These are phyloP conservation scores for Punctoribates punctum DNA, from an alignment of 2,888 invertebrate genomes.

Conservation along the genomic window DNA sequence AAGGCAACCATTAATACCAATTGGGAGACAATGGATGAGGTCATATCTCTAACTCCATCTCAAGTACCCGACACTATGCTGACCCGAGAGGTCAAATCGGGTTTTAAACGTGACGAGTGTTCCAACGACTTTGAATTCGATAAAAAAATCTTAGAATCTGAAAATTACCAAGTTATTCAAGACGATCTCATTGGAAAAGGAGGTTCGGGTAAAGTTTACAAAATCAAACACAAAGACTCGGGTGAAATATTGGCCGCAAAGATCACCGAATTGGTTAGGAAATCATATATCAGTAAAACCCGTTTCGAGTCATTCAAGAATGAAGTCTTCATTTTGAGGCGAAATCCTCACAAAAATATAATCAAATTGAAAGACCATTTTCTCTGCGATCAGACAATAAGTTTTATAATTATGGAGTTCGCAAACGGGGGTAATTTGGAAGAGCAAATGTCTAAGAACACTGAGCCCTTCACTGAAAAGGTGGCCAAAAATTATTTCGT, in stretches of 20 bases:
- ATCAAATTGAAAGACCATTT: neutral
- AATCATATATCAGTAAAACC: neutral
- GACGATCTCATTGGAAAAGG: neutral
- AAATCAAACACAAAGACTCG: neutral
- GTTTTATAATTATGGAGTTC: conserved; percentile 11
- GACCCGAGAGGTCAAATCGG: too few relatives aligned
- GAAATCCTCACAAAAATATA: conserved; percentile 2
- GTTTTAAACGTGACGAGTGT: too few relatives aligned
- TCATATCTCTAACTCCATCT: too few relatives aligned
- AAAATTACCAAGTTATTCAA: too few relatives aligned
- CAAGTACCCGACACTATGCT: too few relatives aligned
- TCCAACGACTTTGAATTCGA: too few relatives aligned
- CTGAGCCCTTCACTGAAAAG: too few relatives aligned
- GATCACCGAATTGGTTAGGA: neutral
- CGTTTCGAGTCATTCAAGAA: neutral
- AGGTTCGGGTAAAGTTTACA: neutral
- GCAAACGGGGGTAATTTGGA: conserved; percentile 36
- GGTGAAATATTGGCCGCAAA: neutral
- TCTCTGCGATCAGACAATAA: neutral
- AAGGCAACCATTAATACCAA: too few relatives aligned
- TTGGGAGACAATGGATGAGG: too few relatives aligned
- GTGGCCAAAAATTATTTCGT: too few relatives aligned
- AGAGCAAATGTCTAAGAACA: too few relatives aligned
- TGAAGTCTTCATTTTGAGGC: neutral
- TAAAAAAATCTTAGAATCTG: too few relatives aligned